Evolutionary conservation across 2,113 vertebrate genomes (phyloP), one percentile per base, ranked within the genome.

Genomic region (Scomber japonicus): DNA sequence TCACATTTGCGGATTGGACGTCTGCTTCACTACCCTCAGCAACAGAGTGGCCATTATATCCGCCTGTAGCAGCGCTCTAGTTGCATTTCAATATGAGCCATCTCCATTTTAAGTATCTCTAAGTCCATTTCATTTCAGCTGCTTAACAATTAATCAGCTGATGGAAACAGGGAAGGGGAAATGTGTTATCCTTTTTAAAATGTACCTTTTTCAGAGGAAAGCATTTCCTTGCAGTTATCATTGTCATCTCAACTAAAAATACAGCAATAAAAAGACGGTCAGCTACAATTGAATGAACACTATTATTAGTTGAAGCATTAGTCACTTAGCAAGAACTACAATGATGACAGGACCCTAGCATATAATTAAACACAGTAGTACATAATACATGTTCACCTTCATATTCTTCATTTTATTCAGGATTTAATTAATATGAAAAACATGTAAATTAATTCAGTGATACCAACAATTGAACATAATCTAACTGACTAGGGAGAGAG

Each of bases 41-140:
- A 82, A 83, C 81, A 79, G 48, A 68, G 62, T 68, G 74, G 84
- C 49, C 64, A 80, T 91, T 85, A 89, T 46, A 64, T 80, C 78
- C 46, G 54, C 69, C 59, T 67, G 65, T 67, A 65, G 51, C 66
- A 15, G 75, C 73, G 81, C 75, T 90, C 72, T 72, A 88, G 76
- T 84, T 89, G 72, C 82, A 91, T 86, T 85, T 92, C 78, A 89
- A 78, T 88, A 63, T 59, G 75, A 80, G 46, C 57, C 55, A 72
- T 82, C 81, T 83, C 76, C 76, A 74, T 89, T 88, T 78, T 63
- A 80, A 84, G 74, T 46, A 35, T 83, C 72, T 70, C 67, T 62
- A 57, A 75, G 60, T 75, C 74, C 27, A 77, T 67, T 82, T 87
- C 35, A 63, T 82, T 46, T 69, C 63, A 64, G 81, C 60, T 62